phyloP scores from a whole-genome alignment of 2,888 invertebrate species.

The Polydrusus cervinus region DNA sequence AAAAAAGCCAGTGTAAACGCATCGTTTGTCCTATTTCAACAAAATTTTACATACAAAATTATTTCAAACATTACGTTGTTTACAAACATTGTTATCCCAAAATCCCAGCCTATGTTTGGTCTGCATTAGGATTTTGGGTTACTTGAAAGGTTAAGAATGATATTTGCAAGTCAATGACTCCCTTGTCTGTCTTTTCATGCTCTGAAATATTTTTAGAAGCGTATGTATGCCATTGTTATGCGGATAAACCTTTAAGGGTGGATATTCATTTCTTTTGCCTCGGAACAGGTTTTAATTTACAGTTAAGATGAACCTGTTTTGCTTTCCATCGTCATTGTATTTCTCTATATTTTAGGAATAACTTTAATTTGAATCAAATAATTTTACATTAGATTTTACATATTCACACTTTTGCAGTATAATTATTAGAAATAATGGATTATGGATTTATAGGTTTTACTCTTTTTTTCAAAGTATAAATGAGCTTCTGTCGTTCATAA shows the following conservation, averaged over 20 bases:
- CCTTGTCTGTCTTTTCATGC: conserved; percentile 35
- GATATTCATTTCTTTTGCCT: conserved; percentile 8
- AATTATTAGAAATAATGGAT: too few species aligned
- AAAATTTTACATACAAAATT: conserved; percentile 38
- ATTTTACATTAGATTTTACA: too few species aligned
- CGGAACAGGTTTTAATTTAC: neutral
- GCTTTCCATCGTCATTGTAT: too few species aligned
- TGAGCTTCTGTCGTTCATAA: too few species aligned
- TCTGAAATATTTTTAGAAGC: conserved; percentile 25
- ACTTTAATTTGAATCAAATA: too few species aligned
- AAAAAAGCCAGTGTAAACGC: conserved; percentile 4
- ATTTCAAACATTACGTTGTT: conserved; percentile 33
- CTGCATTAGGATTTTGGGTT: conserved; percentile 38
- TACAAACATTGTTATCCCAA: conserved; percentile 38
- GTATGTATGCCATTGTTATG: conserved; percentile 10
- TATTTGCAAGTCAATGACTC: conserved; percentile 46
- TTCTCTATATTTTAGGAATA: too few species aligned
- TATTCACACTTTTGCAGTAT: too few species aligned
- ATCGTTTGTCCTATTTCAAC: conserved; percentile 24
- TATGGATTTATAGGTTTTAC: too few species aligned
- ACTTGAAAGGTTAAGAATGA: conserved; percentile 37
- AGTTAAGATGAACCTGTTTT: neutral
- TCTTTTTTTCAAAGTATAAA: too few species aligned
- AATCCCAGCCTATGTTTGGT: conserved; percentile 30
- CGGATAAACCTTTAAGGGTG: conserved; percentile 7